Evolutionary conservation across 2,888 invertebrate species (phyloP), one percentile per base, ranked within the genome.

Genomic region (Pollenia griseotomentosa): DNA sequence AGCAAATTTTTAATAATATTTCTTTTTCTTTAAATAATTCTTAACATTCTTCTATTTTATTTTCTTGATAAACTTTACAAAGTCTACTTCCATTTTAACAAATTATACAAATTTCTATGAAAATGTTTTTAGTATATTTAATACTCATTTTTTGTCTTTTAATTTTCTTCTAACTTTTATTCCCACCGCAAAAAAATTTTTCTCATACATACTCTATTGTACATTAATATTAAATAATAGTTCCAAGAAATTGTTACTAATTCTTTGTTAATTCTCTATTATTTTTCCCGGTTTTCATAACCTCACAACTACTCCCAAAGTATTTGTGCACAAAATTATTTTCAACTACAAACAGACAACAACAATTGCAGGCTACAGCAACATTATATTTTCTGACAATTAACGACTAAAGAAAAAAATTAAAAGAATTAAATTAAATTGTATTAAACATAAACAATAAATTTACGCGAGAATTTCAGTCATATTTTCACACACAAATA

Each of bases 401-500:
- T 75, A 61, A 70, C 19, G 57, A 53, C 11, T 70, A 8, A n/a
- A 23, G 63, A 53, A 74, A 16, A 40, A 55, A 59, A 44, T 42
- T 40, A 53, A 75, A 33, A 66, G 66, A 74, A 66, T 82, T 82
- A 66, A 82, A 81, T 73, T 68, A 59, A 68, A 79, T 79, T 79
- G 59, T 81, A 33, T 68, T 33, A 68, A 68, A 81, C 59, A 74
- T 33, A 68, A 68, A 81, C 59, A 74, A 74, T 65, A 42, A 78
- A 65, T 51, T 65, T 48, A 59, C 46, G 57, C 48, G 55, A 83
- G 74, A 86, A 86, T 74, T 73, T 63, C 7, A 53, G 66, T 68
- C 40, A 68, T 53, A 80, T 83, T 83, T 86, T 83, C 83, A 83
- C 86, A 83, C 86, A 86, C 79, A 78, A 83, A 83, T 71, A 79